phyloP scores from a whole-genome alignment of 2,888 invertebrate species.

The Tenthredo scrophulariae region DNA sequence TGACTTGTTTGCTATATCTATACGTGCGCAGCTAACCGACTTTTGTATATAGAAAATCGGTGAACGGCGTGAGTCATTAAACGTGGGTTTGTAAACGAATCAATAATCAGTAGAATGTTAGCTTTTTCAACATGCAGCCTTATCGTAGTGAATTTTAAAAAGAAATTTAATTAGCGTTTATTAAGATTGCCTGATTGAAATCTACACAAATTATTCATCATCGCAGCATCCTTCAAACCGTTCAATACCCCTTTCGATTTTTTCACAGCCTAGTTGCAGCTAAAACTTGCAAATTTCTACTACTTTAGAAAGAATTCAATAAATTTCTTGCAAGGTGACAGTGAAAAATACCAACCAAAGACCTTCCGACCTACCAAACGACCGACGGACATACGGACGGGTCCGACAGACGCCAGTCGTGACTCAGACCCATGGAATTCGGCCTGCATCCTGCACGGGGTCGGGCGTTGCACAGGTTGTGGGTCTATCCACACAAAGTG shows the following conservation, averaged over 20 bases:
- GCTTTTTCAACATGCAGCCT: not conserved
- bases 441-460: constrained; percentile 63
- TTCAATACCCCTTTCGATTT: not conserved
- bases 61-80: constrained; percentile 7
- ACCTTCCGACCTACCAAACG: constrained; percentile 6
- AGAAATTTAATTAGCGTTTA: not conserved
- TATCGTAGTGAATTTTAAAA: not conserved
- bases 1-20: constrained; percentile 19
- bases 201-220: not conserved
- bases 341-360: constrained; percentile 27
- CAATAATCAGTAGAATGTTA: constrained; percentile 10
- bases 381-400: constrained; percentile 22
- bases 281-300: not conserved
- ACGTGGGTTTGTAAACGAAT: constrained; percentile 32
- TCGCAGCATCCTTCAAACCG: not conserved
- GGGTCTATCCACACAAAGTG: not conserved
- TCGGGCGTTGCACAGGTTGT: constrained; percentile 43
- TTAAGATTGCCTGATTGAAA: not conserved
- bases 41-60: constrained; percentile 5
- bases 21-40: not conserved
- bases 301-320: not conserved
- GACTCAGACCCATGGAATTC: constrained; percentile 67
- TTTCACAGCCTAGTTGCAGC: not conserved
- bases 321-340: constrained; percentile 14
- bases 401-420: constrained; percentile 63